Base-by-base conservation (phyloP, 1,140 invertebrate genomes). In the Drosophila equinoxialis region DNA sequence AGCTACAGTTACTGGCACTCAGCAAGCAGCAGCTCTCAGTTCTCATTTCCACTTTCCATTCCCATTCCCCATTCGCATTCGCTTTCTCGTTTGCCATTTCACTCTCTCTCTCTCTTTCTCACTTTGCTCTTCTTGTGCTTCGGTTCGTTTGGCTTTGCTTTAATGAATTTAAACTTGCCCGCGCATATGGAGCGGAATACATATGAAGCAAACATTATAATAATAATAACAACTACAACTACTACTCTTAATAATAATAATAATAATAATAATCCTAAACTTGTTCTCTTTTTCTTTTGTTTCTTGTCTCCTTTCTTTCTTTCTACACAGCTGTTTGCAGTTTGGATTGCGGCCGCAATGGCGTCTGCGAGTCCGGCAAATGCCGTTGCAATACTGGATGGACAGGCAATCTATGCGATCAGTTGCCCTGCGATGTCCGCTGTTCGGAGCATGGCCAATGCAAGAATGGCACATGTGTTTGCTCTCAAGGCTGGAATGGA, bases 401-500 rank as follows among this genome's bases (percentile, higher is more conserved):
- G 97, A 97, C 96, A 1, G 98, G 98, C 26, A 94, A 96, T 54
- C 95, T 96, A 57, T 99, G 98, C 92, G 97, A 98, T 92, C 96
- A 97, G 85, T 93, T 96, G 70, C 96, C 97, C 11, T 98, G 98
- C 92, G 97, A 98, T 90, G 91, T 94, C n/a, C 95, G 98, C 62
- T 98, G 98, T 91, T 95, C 95, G n/a, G 97, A 98, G 79, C 97
- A 98, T 86, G 98, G 99, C 0, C 97, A 98, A 92, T 99, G 99
- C 93, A 96, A 97, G 90, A 99, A 99, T 92, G 98, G 98, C 37
- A 98, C 97, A 26, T 99, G 98, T 92, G 96, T 98, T 51, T 99
- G 98, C 92, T 96, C 96, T 17, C 96, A 97, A 92, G 98, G 98
- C 65, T 99, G 98, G 98, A 99, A 99, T 93, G 98, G 98, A 72